Evolutionary conservation across 2,113 vertebrate genomes (phyloP).

Genomic region (Dromaius novaehollandiae): DNA sequence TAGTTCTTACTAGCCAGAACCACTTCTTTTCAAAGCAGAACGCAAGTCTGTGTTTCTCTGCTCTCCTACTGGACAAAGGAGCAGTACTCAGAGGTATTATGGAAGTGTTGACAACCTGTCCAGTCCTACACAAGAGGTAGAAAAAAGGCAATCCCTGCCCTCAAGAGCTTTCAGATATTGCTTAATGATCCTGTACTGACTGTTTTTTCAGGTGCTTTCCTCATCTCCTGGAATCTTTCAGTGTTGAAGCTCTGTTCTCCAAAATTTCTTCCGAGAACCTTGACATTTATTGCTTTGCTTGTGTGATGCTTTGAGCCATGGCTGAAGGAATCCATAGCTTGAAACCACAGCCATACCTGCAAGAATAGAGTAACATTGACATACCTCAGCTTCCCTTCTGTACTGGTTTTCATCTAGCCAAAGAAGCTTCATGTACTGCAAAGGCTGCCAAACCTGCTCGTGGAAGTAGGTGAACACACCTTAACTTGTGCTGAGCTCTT

Average conservation of each 20-base stretch:
- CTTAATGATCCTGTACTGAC: background rate
- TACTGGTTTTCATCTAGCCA: background rate
- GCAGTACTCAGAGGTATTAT: background rate
- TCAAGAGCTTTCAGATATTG: background rate
- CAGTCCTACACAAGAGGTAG: background rate
- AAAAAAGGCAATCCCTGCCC: background rate
- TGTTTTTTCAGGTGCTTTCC: background rate
- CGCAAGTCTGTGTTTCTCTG: background rate
- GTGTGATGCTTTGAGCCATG: background rate
- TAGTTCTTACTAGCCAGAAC: background rate
- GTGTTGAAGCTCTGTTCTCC: background rate
- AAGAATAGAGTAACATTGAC: background rate
- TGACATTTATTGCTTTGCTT: background rate
- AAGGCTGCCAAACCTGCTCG: slow-evolving; percentile 18
- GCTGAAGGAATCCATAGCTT: background rate
- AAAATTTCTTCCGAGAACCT: background rate
- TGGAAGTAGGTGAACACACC: background rate
- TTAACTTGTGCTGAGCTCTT: background rate
- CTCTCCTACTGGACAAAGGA: background rate
- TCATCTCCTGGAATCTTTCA: background rate
- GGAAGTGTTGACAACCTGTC: background rate
- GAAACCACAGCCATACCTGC: background rate
- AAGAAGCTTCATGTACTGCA: background rate
- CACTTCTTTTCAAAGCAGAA: background rate
- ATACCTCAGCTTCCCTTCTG: background rate